Conservation (phyloP, 2,113 vertebrate species). For the Amazona vittata region DNA sequence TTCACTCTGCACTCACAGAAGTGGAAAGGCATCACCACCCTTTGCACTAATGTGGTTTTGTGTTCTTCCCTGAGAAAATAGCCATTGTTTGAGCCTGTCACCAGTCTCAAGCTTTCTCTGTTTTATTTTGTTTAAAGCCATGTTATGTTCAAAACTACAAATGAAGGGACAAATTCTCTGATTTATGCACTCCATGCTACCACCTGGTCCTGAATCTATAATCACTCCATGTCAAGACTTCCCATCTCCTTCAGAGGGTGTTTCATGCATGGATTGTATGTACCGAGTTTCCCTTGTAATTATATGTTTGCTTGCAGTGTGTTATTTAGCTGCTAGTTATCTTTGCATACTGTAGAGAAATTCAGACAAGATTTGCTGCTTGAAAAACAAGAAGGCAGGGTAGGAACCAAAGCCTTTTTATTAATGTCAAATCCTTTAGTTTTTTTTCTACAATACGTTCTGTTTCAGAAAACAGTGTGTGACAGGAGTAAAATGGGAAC, state of each 20-base stretch:
- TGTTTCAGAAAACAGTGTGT: not conserved
- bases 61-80: not conserved
- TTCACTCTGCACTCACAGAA: not conserved
- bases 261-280: not conserved
- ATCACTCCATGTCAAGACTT: not conserved
- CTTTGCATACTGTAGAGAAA: not conserved
- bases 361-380: constrained; percentile 1
- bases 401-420: not conserved
- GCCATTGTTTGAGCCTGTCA: not conserved
- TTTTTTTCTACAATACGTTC: not conserved
- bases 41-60: not conserved
- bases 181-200: not conserved
- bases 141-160: not conserved
- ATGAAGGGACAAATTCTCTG: not conserved
- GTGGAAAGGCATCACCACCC: not conserved
- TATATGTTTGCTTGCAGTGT: not conserved
- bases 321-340: constrained; percentile 24
- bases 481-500: not conserved
- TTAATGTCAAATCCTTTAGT: not conserved
- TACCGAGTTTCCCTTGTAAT: not conserved
- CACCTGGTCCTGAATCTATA: not conserved
- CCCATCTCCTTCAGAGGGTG: not conserved
- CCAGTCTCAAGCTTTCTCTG: not conserved
- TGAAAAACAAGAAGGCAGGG: not conserved
- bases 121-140: not conserved